Base-by-base conservation (phyloP, 2,797 vertebrate genomes). In the Moxostoma hubbsi region DNA sequence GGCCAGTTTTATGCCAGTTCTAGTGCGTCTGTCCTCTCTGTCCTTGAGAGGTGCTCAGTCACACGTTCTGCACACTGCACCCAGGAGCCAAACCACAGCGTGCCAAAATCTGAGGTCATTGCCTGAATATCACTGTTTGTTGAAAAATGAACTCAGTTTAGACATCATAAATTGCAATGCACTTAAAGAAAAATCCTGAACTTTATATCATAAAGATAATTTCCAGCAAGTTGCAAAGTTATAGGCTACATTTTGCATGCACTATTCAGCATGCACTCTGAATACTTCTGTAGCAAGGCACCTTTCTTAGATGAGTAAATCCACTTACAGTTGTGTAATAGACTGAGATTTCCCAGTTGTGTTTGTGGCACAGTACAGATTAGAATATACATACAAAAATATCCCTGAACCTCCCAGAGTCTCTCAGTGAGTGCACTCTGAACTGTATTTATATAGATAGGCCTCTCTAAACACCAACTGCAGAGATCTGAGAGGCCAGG, bases 41-140 rank as follows among this genome's bases (percentile, higher is more conserved):
- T 73, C 67, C 67, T 78, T 84, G 78, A 81, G 53, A 83, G 75
- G 64, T 75, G 75, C 81, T 75, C 75, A 62, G 57, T 75, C 79
- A 81, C 81, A 83, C 78, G 36, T 78, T 75, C 70, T 78, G 57
- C 70, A 72, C 75, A 67, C 57, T 9, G 50, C 13, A 74, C 61
- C 69, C 58, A 54, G 64, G 70, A 58, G 71, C 78, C 73, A 73
- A 61, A 68, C 50, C 13, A 36, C 54, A 54, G 36, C 12, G 16
- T 75, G 80, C 82, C 79, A 70, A 62, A 73, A 74, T 62, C 54
- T 63, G 81, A 85, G 71, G 81, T 81, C 81, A 82, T 72, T 10
- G 13, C 75, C 50, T 75, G 64, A 69, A 70, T 63, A 78, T 78
- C 54, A 59, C 66, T 46, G 54, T 3, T 57, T 75, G 54, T 62